These are phyloP conservation scores for Nysson spinosus DNA, from an alignment of 2,888 invertebrate species.

Conservation along the genomic window DNA sequence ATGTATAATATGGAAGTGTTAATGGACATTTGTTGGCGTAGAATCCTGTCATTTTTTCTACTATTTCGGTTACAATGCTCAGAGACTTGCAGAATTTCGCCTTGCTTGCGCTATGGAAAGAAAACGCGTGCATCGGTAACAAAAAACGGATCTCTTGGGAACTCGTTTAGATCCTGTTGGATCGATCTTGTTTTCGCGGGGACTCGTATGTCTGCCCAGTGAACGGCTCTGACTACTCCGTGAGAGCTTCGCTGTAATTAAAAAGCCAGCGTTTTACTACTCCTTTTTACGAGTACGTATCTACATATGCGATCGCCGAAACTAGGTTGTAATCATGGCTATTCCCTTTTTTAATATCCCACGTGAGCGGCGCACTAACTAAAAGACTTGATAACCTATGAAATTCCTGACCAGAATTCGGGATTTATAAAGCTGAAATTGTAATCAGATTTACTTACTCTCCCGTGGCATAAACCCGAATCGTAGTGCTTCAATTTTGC, in stretches of 20 bases:
- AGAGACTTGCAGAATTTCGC: not conserved
- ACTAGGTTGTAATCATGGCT: constrained; percentile 13
- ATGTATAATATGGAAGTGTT: too few relatives aligned
- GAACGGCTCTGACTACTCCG: constrained; percentile 27
- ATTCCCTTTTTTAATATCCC: too few relatives aligned
- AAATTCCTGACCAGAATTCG: too few relatives aligned
- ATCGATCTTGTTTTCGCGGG: constrained; percentile 34
- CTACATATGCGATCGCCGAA: constrained; percentile 30
- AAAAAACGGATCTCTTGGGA: constrained; percentile 12
- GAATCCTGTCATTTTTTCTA: too few relatives aligned
- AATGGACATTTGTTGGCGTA: too few relatives aligned
- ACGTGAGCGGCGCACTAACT: too few relatives aligned
- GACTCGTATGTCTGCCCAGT: constrained; percentile 27
- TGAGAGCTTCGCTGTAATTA: constrained; percentile 34
- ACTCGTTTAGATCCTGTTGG: constrained; percentile 15
- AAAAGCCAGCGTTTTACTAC: constrained; percentile 37
- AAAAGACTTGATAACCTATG: too few relatives aligned
- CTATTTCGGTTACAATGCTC: too few relatives aligned
- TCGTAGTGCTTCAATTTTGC: too few relatives aligned
- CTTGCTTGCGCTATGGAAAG: not conserved
- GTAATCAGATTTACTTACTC: too few relatives aligned
- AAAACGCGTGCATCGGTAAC: not conserved
- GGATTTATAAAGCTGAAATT: too few relatives aligned
- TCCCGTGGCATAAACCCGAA: too few relatives aligned
- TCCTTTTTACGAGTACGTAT: constrained; percentile 40